Base-by-base conservation (phyloP, 2,888 invertebrate genomes). In the Rhingia campestris region DNA sequence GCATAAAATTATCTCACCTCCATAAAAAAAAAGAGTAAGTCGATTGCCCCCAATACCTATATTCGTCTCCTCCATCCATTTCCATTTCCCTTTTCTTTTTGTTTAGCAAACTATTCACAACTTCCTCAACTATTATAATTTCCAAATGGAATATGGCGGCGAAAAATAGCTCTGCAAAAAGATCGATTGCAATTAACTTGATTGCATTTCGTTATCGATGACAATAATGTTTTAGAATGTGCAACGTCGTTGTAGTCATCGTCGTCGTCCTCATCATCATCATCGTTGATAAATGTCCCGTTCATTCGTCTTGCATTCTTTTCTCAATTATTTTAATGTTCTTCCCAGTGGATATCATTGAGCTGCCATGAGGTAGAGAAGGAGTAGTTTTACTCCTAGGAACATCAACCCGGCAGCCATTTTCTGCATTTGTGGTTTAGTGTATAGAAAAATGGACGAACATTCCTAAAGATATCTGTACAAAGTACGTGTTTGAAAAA, bases 141-240 rank as follows among this genome's bases (percentile, higher is more conserved):
- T 72, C 49, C 61, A 73, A 69, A 79, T 37, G 37, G 56, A 58
- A 47, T 35, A 45, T 35, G 43, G 41, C 22, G 22, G 14, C 45
- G n/a, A 30, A 37, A 69, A 70, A 69, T 51, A 51, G 45, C 63
- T 64, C 63, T 64, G 35, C 30, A 4, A 51, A 73, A 69, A 84
- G 75, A 84, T 84, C 84, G 80, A 84, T 80, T 80, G 75, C 84
- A 84, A 84, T 84, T 84, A 84, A 80, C 64, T 80, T 84, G 80
- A 84, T 84, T 84, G 80, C 80, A 75, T 79, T 74, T 82, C 76
- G 70, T 54, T 66, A 72, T 81, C 81, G 76, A 72, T 59, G 81
- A 59, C 51, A 32, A 53, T 51, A 43, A 58, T 37, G 61, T 58
- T 70, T 59, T 47, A 43, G 41, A 76, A 53, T 74, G 54, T 67